Base-by-base conservation (phyloP, 2,113 vertebrate species). In the Thomomys bottae region DNA sequence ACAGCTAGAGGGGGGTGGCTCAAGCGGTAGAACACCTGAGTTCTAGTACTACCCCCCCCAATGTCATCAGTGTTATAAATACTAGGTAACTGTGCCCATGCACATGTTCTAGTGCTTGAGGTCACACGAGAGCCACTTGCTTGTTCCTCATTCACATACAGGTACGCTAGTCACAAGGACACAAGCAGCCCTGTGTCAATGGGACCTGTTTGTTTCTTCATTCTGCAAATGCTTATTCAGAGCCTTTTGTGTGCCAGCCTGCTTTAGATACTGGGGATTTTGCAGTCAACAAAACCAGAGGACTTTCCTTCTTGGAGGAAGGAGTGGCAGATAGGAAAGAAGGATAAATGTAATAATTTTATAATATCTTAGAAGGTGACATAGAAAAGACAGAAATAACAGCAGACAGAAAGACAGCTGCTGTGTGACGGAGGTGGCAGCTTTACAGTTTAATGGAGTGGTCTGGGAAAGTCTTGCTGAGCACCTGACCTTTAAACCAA, bases 111-210 rank as follows among this genome's bases (percentile, higher is more conserved):
- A 0, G 36, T 1, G n/a, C 83, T 42, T 3, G 32, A 28, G 10
- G 45, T 68, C 86, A 23, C 61, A 0, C 24, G 32, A n/a, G 64
- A 63, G 32, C 4, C 1, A 7, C 6, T 70, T 76, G 38, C 66
- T 63, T 10, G 0, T n/a, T n/a, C 2, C 0, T 15, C 5, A 0
- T 45, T 67, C 57, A 23, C 7, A 10, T 1, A 7, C 76, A 24
- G 54, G 66, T 6, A 1, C 15, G 40, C 23, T 17, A 1, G 11
- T 4, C 54, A 24, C 20, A 18, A 34, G 70, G 73, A 6, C 73
- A 5, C 23, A 10, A 2, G 72, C 24, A 70, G 63, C 38, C 84
- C 61, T 67, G 28, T 54, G n/a, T 45, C 30, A 18, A 40, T 42
- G 15, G 54, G 30, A n/a, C 15, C 82, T 23, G 54, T 80, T 32